Conservation (phyloP, 2,113 vertebrate genomes). For the Spilogale gracilis region DNA sequence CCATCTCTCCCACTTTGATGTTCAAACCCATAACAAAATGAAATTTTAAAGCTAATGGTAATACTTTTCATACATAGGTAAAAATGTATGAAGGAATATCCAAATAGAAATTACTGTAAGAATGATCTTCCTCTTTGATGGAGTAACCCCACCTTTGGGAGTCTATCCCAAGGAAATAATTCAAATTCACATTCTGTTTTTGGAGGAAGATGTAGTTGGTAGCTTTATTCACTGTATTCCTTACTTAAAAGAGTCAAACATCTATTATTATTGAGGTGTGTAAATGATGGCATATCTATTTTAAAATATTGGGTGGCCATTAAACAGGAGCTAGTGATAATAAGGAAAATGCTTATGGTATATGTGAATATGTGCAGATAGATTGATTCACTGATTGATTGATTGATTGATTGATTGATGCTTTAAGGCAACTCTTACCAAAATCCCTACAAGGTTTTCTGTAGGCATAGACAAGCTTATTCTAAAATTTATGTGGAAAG, state of each 20-base stretch:
- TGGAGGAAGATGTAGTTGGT: neutral
- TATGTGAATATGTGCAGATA: neutral
- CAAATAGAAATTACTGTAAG: neutral
- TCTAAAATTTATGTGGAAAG: neutral
- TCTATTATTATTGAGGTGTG: neutral
- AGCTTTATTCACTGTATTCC: neutral
- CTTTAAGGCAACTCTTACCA: neutral
- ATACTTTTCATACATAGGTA: neutral
- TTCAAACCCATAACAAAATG: neutral
- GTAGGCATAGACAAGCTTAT: neutral
- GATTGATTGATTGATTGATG: neutral
- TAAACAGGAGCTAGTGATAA: neutral
- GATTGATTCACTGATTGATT: neutral
- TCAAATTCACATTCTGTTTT: neutral
- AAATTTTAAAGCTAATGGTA: neutral
- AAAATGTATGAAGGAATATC: neutral
- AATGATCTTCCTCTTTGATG: neutral
- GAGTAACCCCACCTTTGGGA: neutral
- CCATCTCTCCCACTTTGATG: neutral
- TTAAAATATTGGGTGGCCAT: neutral
- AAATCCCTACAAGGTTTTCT: neutral
- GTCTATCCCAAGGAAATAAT: neutral
- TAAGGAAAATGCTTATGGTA: neutral
- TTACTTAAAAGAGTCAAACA: neutral
- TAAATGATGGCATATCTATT: neutral